phyloP scores from a whole-genome alignment of 1,140 invertebrate genomes.

The Diorhabda carinulata region DNA sequence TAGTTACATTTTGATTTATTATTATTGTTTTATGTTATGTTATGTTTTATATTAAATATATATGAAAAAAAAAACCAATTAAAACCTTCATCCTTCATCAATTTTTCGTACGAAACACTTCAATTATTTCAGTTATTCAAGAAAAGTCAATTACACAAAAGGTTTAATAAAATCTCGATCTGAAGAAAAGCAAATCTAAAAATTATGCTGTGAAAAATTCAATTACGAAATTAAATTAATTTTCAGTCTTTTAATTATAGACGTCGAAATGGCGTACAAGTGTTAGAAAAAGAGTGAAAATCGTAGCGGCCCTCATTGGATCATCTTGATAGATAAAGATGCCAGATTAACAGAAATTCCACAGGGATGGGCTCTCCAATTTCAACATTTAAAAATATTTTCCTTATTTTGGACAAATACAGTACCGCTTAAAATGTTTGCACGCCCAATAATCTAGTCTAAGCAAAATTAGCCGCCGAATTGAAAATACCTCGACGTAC shows the following conservation, averaged over 20 bases:
- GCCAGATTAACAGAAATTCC: slow-evolving; percentile 8
- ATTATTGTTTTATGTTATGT: background rate
- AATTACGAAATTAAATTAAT: slow-evolving; percentile 44
- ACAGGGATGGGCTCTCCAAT: background rate
- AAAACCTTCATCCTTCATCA: background rate
- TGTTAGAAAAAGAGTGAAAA: slow-evolving; percentile 39
- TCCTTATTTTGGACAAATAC: too few species aligned
- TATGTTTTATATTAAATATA: background rate
- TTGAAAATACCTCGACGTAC: too few species aligned
- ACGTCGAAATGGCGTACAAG: slow-evolving; percentile 42
- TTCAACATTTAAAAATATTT: too few species aligned
- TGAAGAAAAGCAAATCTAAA: slow-evolving; percentile 21
- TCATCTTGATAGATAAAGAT: slow-evolving; percentile 17
- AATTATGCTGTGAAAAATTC: slow-evolving; percentile 33
- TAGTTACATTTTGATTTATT: too few species aligned
- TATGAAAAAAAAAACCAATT: background rate
- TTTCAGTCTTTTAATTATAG: slow-evolving; percentile 41
- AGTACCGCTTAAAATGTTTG: too few species aligned
- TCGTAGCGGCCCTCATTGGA: slow-evolving; percentile 4
- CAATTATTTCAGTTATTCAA: slow-evolving; percentile 10
- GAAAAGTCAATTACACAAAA: slow-evolving; percentile 17
- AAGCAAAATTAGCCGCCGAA: too few species aligned
- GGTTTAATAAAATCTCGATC: slow-evolving; percentile 20
- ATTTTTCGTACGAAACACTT: background rate
- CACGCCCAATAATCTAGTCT: too few species aligned